Base-by-base conservation (phyloP, 1,140 invertebrate genomes). In the Bombus impatiens region DNA sequence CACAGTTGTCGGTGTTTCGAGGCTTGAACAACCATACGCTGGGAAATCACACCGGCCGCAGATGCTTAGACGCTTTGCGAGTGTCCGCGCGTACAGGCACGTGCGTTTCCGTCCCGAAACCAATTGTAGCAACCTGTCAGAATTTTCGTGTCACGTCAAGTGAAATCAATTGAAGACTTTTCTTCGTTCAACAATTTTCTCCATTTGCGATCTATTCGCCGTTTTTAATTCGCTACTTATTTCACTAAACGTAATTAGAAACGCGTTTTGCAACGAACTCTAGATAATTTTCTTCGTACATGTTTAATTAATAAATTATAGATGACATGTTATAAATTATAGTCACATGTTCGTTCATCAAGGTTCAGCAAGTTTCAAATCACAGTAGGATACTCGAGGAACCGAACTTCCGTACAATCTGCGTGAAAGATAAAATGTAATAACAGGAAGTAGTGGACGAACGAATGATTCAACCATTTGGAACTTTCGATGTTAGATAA, bases 1-100 rank as follows among this genome's bases (percentile, higher is more conserved):
- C 78, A 71, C 86, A 86, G 87, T 88, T 72, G 62, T 89, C 90
- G 87, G 53, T 79, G 89, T 91, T 89, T 67, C 86, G 74, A 72
- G 79, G 81, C 79, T 62, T 28, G 83, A 62, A 65, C 68, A 65
- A 76, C 22, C 47, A 76, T 83, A 85, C 57, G 42, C 78, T 65
- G 44, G 18, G 77, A 83, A 89, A 86, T 89, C 74, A 81, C 87
- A 79, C 82, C 71, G 70, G 25, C 59, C 57, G 57, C 35, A 68
- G 75, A 71, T 57, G 62, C 44, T 71, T 53, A 77, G 65, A 80
- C 78, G 57, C 78, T 81, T 84, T 15, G 18, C 78, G 53, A 87
- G 88, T 84, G 62, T 81, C 70, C 37, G 78, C 67, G 79, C 40
- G 68, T 85, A 85, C 47, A 53, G 65, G n/a, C 84, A 82, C 71